Base-by-base conservation (phyloP, 1,140 invertebrate species). In the Bombus huntii region DNA sequence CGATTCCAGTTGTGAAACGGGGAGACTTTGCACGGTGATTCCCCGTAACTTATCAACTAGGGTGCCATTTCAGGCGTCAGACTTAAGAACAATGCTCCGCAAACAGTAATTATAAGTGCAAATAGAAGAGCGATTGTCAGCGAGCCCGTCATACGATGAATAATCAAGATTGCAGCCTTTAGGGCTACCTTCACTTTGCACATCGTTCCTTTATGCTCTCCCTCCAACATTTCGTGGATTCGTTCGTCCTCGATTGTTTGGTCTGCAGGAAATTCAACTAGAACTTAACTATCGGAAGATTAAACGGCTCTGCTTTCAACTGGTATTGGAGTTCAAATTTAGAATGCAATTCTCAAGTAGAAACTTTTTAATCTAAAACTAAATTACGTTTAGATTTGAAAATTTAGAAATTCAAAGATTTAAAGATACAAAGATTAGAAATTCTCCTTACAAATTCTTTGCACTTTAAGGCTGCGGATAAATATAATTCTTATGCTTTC, bases 61-160 rank as follows among this genome's bases (percentile, higher is more conserved):
- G 84, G 84, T 85, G 84, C 84, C 70, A 74, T 68, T 75, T 53
- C 59, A 57, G 37, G 57, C 44, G 34, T 13, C 44, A 53, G 84
- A 71, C 79, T 85, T 85, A 85, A 85, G 84, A 81, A 85, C 78
- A 81, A 85, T 85, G 84, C 78, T 81, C 22, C 37, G 71, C 79
- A 85, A 81, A 85, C 79, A 81, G 70, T 85, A 81, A 81, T 81
- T 81, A 85, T 74, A 81, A 74, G 79, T 31, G 79, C 78, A 85
- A 85, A 85, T 71, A 85, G 79, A 85, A 85, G 76, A 73, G 53
- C 77, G 83, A 85, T 85, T 72, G 83, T 72, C 77, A 44, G 39
- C 18, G 77, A 59, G 68, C 39, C 78, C 47, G n/a, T 79, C 57
- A 34, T 47, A 72, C 76, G 77, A 72, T 72, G 83, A 79, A 85